A percentile compares a stretch with the other conserved stretches of the same genome.
Evolutionary conservation across 2,797 vertebrate genomes (phyloP).

Genomic region (Serranus cabrilla): DNA sequence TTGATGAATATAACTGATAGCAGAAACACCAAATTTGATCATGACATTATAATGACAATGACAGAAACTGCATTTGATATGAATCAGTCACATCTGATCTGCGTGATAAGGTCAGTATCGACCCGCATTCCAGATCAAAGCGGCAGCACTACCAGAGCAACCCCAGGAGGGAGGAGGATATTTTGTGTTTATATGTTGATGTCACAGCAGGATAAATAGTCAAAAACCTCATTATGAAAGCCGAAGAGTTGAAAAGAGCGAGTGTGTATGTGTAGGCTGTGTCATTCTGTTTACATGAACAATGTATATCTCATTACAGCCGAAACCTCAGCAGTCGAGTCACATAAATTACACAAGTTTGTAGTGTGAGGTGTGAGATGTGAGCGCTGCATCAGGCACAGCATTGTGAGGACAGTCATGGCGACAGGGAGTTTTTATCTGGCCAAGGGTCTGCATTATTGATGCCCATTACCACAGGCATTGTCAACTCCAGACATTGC

Average conservation of each 20-base stretch:
- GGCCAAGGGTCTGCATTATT: slow-evolving; percentile 80
- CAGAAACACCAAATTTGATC: slow-evolving; percentile 9
- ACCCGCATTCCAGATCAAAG: slow-evolving; percentile 14
- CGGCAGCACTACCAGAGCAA: slow-evolving; percentile 3
- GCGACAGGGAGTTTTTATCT: slow-evolving; percentile 72
- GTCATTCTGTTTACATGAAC: slow-evolving; percentile 24
- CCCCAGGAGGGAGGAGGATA: neutral
- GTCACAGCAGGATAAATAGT: slow-evolving; percentile 10
- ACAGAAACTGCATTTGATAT: slow-evolving; percentile 15
- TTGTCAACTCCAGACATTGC: slow-evolving; percentile 73
- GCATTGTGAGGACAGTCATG: slow-evolving; percentile 53
- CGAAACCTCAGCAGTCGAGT: slow-evolving; percentile 33
- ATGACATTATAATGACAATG: slow-evolving; percentile 6
- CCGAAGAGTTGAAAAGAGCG: slow-evolving; percentile 14
- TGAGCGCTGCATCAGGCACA: slow-evolving; percentile 39
- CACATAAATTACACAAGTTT: slow-evolving; percentile 26
- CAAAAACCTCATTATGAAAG: slow-evolving; percentile 32
- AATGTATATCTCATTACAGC: slow-evolving; percentile 37
- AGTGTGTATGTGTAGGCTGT: slow-evolving; percentile 5
- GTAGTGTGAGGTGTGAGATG: slow-evolving; percentile 39
- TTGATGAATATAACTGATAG: slow-evolving; percentile 22
- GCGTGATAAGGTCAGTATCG: slow-evolving; percentile 29
- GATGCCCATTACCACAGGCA: slow-evolving; percentile 82
- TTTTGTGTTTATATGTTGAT: slow-evolving; percentile 4
- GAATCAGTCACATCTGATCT: slow-evolving; percentile 18